These are phyloP conservation scores for Caprella mutica DNA, from an alignment of 2,888 invertebrate genomes.

Conservation along the genomic window DNA sequence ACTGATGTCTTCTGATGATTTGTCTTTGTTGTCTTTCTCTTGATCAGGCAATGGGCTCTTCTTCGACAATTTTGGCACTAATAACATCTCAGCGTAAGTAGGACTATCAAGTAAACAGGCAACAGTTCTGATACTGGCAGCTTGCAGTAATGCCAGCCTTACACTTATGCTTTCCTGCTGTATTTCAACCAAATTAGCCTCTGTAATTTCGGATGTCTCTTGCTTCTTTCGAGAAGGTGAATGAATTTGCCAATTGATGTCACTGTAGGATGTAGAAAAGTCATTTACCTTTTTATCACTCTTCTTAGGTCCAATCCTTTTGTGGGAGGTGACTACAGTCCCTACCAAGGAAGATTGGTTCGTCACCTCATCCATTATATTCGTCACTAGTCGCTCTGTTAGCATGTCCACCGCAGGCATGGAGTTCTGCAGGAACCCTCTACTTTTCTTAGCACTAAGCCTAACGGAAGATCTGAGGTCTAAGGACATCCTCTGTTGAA, in stretches of 20 bases:
- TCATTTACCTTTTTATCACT: neutral
- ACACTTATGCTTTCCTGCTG: constrained; percentile 44
- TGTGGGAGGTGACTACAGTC: no score
- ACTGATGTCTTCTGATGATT: no score
- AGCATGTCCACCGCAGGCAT: constrained; percentile 42
- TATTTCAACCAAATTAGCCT: constrained; percentile 39
- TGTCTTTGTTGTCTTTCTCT: no score
- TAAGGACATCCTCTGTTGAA: no score
- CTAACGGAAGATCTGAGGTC: no score
- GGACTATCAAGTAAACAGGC: constrained; percentile 46
- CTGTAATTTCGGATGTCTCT: neutral
- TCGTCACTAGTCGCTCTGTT: constrained; percentile 46
- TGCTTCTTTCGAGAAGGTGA: constrained; percentile 12
- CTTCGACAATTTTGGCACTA: no score
- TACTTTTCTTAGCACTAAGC: no score
- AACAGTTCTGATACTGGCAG: constrained; percentile 49
- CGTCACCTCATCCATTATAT: constrained; percentile 47
- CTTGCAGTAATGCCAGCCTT: constrained; percentile 47
- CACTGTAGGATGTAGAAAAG: neutral
- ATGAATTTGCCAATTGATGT: neutral
- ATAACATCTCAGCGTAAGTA: constrained; percentile 48
- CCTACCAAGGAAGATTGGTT: constrained; percentile 38
- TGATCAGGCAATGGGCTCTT: no score
- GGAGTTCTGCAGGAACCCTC: no score
- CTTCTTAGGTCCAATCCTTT: no score